phyloP scores from a whole-genome alignment of 2,888 invertebrate genomes.

The Podabrus alpinus region DNA sequence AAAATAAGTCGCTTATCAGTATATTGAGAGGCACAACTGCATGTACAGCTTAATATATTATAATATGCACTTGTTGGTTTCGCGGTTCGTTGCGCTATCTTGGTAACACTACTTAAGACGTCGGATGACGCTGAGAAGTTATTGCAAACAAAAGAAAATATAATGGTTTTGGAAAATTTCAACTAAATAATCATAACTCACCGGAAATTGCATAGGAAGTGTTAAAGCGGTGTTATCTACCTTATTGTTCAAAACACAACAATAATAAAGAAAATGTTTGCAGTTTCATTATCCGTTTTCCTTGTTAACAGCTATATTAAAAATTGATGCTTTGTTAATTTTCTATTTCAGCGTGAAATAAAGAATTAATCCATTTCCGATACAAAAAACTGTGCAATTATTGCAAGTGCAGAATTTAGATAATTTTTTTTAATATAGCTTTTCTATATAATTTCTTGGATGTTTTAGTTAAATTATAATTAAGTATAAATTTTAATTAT shows the following conservation, averaged over 20 bases:
- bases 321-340: background rate
- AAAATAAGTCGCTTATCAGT: background rate
- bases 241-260: background rate
- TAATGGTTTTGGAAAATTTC: background rate
- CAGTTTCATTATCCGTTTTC: too few species aligned
- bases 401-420: background rate
- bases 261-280: background rate
- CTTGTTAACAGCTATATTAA: too few species aligned
- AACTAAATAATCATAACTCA: background rate
- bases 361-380: background rate
- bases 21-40: too few species aligned
- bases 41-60: too few species aligned
- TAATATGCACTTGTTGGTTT: background rate
- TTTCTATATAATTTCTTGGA: background rate
- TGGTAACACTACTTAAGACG: background rate
- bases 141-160: background rate
- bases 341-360: background rate
- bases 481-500: background rate
- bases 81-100: background rate
- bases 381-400: background rate
- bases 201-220: background rate
- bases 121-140: background rate
- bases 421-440: background rate
- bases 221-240: background rate
- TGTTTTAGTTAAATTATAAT: background rate